A percentile compares a stretch with the other conserved stretches of the same genome.
Evolutionary conservation across 2,888 invertebrate genomes (phyloP).

Genomic region (Pycnomerus fuliginosus): DNA sequence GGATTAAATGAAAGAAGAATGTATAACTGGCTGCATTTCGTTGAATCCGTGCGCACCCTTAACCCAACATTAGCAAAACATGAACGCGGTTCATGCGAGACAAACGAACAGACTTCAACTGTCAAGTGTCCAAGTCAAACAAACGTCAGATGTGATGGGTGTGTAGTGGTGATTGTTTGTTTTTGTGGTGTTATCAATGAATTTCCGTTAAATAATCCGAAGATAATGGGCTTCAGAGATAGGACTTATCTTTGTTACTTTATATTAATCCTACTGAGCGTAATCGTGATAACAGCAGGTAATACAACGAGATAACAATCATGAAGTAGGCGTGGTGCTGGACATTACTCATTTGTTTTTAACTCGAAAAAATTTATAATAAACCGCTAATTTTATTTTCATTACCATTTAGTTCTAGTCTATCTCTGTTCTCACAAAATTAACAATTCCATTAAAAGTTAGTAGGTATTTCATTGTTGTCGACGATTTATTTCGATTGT

Average conservation of each 20-base stretch:
- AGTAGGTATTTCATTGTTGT: too few relatives aligned
- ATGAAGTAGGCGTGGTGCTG: constrained; percentile 20
- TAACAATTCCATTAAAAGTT: neutral
- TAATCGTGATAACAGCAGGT: constrained; percentile 28
- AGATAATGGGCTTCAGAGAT: constrained; percentile 28
- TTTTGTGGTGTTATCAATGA: too few relatives aligned
- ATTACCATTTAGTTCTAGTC: constrained; percentile 16
- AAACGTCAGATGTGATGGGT: too few relatives aligned
- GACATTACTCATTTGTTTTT: constrained; percentile 14
- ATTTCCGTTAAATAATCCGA: constrained; percentile 4
- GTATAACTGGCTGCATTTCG: too few relatives aligned
- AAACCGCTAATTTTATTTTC: neutral
- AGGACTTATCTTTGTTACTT: constrained; percentile 25
- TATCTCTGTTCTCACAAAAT: neutral
- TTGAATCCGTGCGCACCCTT: too few relatives aligned
- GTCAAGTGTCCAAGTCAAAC: too few relatives aligned
- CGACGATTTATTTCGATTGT: too few relatives aligned
- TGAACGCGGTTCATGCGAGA: too few relatives aligned
- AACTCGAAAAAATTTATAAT: constrained; percentile 10
- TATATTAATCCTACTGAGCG: constrained; percentile 23
- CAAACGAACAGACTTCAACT: too few relatives aligned
- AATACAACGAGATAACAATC: constrained; percentile 9
- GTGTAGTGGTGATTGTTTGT: too few relatives aligned
- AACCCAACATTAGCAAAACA: too few relatives aligned
- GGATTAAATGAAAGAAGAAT: too few relatives aligned